These are phyloP conservation scores for Drosophila vallismaia DNA, from an alignment of 2,888 invertebrate genomes.

Conservation along the genomic window DNA sequence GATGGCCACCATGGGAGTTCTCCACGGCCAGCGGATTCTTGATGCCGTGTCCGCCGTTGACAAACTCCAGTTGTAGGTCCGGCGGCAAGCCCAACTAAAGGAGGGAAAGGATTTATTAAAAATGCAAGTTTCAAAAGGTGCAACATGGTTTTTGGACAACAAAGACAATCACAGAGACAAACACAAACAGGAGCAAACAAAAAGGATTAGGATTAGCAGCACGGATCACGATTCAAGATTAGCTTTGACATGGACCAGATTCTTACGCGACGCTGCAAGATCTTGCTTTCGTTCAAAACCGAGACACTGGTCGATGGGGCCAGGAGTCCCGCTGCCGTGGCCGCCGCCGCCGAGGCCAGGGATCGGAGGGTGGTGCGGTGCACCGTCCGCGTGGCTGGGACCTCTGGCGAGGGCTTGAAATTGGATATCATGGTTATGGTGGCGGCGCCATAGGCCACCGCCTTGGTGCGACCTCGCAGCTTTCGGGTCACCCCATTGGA, in stretches of 20 bases:
- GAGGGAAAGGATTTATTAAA: background rate
- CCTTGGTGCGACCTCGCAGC: conserved; percentile 47
- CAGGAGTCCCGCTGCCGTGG: conserved; percentile 63
- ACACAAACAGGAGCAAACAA: conserved; percentile 8
- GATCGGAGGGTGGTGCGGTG: conserved; percentile 64
- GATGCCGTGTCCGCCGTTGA: conserved; percentile 98
- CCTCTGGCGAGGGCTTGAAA: conserved; percentile 39
- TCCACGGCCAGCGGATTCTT: conserved; percentile 96
- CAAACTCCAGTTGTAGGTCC: conserved; percentile 95
- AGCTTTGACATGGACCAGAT: too few species aligned
- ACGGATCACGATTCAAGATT: too few species aligned
- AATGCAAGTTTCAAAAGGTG: background rate
- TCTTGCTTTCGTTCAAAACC: conserved; percentile 85
- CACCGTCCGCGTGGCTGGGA: conserved; percentile 58
- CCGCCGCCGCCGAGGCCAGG: conserved; percentile 64
- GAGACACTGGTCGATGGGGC: conserved; percentile 74
- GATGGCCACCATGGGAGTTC: conserved; percentile 84
- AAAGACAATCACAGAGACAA: conserved; percentile 9
- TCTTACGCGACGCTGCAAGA: conserved; percentile 93
- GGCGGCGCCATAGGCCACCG: conserved; percentile 58
- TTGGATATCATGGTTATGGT: conserved; percentile 62
- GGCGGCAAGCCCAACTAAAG: conserved; percentile 93
- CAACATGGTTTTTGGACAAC: background rate
- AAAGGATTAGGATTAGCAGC: background rate
- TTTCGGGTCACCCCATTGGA: conserved; percentile 13